Evolutionary conservation across 2,888 invertebrate genomes (phyloP), one percentile per base, ranked within the genome.

Genomic region (Baccha elongata): DNA sequence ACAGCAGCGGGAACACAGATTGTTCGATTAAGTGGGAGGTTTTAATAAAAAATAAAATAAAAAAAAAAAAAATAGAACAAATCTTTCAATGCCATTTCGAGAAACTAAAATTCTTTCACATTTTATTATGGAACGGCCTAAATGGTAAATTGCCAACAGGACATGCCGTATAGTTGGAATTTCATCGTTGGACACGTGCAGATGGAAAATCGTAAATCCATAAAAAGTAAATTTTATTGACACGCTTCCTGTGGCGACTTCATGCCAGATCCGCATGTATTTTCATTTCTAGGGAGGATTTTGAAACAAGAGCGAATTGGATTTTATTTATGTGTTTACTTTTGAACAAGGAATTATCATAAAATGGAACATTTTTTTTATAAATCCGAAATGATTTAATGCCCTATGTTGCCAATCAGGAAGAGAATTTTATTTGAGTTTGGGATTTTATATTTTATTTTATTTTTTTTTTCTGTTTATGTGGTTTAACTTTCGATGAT

Each of bases 191-290:
- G 60, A 79, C n/a, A n/a, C 79, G 74, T 79, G 79, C 73, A 32
- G 48, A 67, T 58, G 62, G 73, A 73, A 79, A 68, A 53, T 68
- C 67, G 73, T 73, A 73, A 73, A 79, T 73, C 67, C 68, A 79
- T 79, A 79, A 68, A 73, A 67, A 68, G 67, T 73, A 67, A 67
- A 73, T 72, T 67, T 79, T 72, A 79, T 71, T 78, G 71, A 79
- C 78, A 60, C 60, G 65, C 65, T 73, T 60, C 58, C 73, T 73
- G 67, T 53, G 65, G 78, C 52, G 78, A 78, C 65, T 76, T 37
- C 55, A 55, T 37, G 35, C 69, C 69, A 37, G 48, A 52, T 26
- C 60, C 42, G n/a, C n/a, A 60, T 58, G 37, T 37, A 23, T 58
- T 40, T 19, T 40, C 15, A 1, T 15, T 40, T 40, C 29, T 48